A percentile compares a stretch with the other conserved stretches of the same genome.
phyloP scores from a whole-genome alignment of 2,888 invertebrate species.

The Eledone cirrhosa region DNA sequence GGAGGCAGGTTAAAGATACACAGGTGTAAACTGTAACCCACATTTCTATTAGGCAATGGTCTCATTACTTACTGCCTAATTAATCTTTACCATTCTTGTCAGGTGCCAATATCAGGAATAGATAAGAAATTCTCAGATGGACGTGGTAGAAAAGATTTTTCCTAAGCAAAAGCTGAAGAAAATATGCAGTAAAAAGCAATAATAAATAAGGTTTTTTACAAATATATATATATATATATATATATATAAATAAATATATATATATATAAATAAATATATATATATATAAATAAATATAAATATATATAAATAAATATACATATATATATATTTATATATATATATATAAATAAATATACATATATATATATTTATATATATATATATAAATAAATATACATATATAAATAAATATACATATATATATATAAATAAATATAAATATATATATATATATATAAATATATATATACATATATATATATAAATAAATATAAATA shows the following conservation, averaged over 20 bases:
- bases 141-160: too few relatives aligned
- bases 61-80: too few relatives aligned
- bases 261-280: slow-evolving; percentile 28
- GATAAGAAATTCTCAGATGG: too few relatives aligned
- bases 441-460: background rate
- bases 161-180: too few relatives aligned
- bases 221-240: too few relatives aligned
- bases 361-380: slow-evolving; percentile 29
- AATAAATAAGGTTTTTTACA: background rate
- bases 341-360: slow-evolving; percentile 31
- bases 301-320: slow-evolving; percentile 17
- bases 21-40: too few relatives aligned
- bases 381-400: background rate
- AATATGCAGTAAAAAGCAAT: background rate
- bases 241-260: slow-evolving; percentile 30
- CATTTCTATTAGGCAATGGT: too few relatives aligned
- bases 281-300: slow-evolving; percentile 27
- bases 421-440: background rate
- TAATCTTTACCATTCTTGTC: too few relatives aligned
- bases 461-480: slow-evolving; percentile 10
- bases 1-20: too few relatives aligned
- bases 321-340: slow-evolving; percentile 23
- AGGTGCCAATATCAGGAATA: too few relatives aligned
- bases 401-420: background rate
- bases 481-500: background rate